Base-by-base conservation (phyloP, 1,140 invertebrate species). In the Chymomyza costata region DNA sequence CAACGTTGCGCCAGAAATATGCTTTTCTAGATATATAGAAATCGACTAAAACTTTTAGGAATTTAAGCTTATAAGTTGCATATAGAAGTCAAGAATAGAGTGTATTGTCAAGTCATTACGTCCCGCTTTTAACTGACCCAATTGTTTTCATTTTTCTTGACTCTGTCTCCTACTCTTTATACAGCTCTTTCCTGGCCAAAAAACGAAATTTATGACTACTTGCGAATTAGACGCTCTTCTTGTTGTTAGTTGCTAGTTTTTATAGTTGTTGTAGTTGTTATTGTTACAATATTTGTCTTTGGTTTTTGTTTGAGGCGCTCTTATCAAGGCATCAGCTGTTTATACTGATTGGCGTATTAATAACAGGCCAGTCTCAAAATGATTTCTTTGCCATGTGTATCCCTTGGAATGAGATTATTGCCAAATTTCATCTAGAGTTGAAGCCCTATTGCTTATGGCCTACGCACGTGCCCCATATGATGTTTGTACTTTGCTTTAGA, bases 291-390 rank as follows among this genome's bases (percentile, higher is more conserved):
- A 30, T 41, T 17, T 15, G 40, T 47, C 40, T 7, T 8, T 6
- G 16, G 38, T 8, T 7, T 8, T 6, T 13, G 38, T 8, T 34
- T 32, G 40, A 38, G 44, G 21, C 21, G 3, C 21, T 25, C 3
- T 51, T 70, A 71, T 80, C 63, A 55, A 51, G 55, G 49, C 63
- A 80, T 73, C 67, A 73, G 59, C 64, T 73, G 63, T 65, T 67
- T 65, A 76, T 78, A 56, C 61, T 76, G 70, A 76, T 76, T 78
- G 71, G 68, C 32, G 45, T 61, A 61, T 74, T 67, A 73, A 68
- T 74, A 74, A 68, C 48, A 56, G 16, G 13, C 15, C n/a, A 46
- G 49, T 47, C 50, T 57, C 53, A 44, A 64, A 64, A 57, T 78
- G 66, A 76, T 76, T 76, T 59, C 44, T 32, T 25, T 49, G 57